Evolutionary conservation across 2,113 vertebrate genomes (phyloP), one percentile per base, ranked within the genome.

Genomic region (Butorides virescens): DNA sequence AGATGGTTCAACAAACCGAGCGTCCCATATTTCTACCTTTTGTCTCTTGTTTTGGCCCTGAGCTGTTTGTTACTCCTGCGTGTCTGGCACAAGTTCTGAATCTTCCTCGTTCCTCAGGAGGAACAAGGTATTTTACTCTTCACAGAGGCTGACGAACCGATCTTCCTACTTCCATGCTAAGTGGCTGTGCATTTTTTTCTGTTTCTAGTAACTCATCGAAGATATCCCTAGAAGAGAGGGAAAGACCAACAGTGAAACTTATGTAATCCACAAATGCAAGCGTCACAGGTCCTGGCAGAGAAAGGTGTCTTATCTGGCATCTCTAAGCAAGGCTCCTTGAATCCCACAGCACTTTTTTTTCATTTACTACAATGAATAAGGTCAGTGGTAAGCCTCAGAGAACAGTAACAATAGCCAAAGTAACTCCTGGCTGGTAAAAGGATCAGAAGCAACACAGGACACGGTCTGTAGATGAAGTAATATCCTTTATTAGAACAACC

Each of bases 131-230:
- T 75, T 83, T 73, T 75, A 61, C 17, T 96, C 71, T 94, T 98
- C 98, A 98, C 36, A 95, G 98, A 36, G 98, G 92, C 80, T 97
- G 98, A 59, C 98, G 97, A 90, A 97, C 76, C 0, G 96, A 95
- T 91, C 98, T 98, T 86, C 98, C 98, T 36, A 88, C 79, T 88
- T 98, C 98, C 86, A 84, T 46, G 93, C 90, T 94, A 72, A 97
- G 88, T 50, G 98, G 93, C 83, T 98, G 98, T 88, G 97, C 95
- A 88, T 96, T 98, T 96, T 98, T 98, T 97, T 99, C 99, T 75
- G 98, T 98, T 97, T 99, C 99, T 32, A 99, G 98, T 90, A 99
- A 98, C 96, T 99, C 99, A 94, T 99, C 99, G 49, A 99, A 99
- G 96, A 99, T 98, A 58, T 99, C 99, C 97, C 99, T 99, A 96